These are phyloP conservation scores for Watsonalla binaria DNA, from an alignment of 2,888 invertebrate species.

Conservation along the genomic window DNA sequence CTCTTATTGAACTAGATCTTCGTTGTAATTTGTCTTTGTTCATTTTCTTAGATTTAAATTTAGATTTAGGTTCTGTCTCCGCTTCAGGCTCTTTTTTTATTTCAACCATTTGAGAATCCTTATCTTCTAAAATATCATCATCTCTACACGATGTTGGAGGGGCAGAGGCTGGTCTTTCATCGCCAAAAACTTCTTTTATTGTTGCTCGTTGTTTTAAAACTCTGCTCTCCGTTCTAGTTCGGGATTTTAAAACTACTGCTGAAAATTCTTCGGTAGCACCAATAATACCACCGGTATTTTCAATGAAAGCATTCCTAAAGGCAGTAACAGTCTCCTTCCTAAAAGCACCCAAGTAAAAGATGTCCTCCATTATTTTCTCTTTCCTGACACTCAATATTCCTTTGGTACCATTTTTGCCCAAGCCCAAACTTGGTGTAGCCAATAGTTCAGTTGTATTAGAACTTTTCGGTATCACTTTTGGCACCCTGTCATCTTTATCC, in stretches of 20 bases:
- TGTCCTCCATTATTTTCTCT: slow-evolving; percentile 76
- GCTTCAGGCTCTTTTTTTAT: slow-evolving; percentile 52
- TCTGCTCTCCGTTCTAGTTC: slow-evolving; percentile 87
- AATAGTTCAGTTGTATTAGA: slow-evolving; percentile 76
- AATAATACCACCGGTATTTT: slow-evolving; percentile 78
- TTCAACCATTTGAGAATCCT: slow-evolving; percentile 39
- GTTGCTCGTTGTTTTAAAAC: slow-evolving; percentile 85
- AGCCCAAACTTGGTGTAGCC: slow-evolving; percentile 81
- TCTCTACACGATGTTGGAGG: slow-evolving; percentile 83
- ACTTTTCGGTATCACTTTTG: slow-evolving; percentile 78
- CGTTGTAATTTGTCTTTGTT: slow-evolving; percentile 61
- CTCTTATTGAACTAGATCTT: slow-evolving; percentile 65
- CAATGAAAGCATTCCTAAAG: slow-evolving; percentile 82
- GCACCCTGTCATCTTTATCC: slow-evolving; percentile 75
- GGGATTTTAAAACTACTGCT: slow-evolving; percentile 84
- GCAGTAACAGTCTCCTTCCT: slow-evolving; percentile 83
- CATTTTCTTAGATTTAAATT: slow-evolving; percentile 63
- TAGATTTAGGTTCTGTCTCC: slow-evolving; percentile 41
- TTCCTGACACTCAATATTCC: slow-evolving; percentile 62
- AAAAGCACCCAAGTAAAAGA: slow-evolving; percentile 81
- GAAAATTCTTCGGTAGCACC: slow-evolving; percentile 81
- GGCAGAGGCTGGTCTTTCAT: slow-evolving; percentile 88
- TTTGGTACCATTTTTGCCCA: slow-evolving; percentile 59
- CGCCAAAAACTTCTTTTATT: slow-evolving; percentile 89
- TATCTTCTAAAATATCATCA: slow-evolving; percentile 49